Evolutionary conservation across 2,888 invertebrate species (phyloP).

Genomic region (Nomada flava): DNA sequence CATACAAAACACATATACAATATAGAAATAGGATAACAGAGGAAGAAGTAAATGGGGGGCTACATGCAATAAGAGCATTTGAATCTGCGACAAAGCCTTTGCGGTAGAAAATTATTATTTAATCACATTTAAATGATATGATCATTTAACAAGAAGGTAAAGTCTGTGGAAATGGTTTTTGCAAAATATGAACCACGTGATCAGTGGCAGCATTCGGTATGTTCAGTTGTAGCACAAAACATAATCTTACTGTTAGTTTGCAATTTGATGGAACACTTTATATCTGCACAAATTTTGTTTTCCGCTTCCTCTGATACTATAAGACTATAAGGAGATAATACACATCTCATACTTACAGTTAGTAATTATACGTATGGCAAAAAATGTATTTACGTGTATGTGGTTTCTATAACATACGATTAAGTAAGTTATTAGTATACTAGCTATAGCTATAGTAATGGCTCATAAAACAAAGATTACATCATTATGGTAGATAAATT

Average conservation of each 20-base stretch:
- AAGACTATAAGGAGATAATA: background rate
- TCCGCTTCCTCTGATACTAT: slow-evolving; percentile 37
- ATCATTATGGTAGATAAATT: slow-evolving; percentile 53
- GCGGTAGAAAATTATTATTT: background rate
- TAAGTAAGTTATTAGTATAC: slow-evolving; percentile 69
- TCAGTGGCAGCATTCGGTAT: background rate
- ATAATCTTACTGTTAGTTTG: no score
- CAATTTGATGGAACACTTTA: background rate
- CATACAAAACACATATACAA: background rate
- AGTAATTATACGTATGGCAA: slow-evolving; percentile 39
- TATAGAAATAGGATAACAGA: slow-evolving; percentile 34
- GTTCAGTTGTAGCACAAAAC: background rate
- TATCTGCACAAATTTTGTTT: background rate
- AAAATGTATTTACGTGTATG: slow-evolving; percentile 69
- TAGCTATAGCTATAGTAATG: slow-evolving; percentile 30
- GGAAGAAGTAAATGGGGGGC: slow-evolving; percentile 24
- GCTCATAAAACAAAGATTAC: slow-evolving; percentile 54
- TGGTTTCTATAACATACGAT: slow-evolving; percentile 70
- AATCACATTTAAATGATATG: background rate
- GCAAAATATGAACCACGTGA: background rate
- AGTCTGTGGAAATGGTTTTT: background rate
- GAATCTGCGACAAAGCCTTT: background rate
- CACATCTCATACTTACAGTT: slow-evolving; percentile 24
- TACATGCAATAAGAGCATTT: background rate
- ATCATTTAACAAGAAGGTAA: background rate